Conservation (phyloP, 2,888 invertebrate genomes). For the Diachrysia chrysitis region DNA sequence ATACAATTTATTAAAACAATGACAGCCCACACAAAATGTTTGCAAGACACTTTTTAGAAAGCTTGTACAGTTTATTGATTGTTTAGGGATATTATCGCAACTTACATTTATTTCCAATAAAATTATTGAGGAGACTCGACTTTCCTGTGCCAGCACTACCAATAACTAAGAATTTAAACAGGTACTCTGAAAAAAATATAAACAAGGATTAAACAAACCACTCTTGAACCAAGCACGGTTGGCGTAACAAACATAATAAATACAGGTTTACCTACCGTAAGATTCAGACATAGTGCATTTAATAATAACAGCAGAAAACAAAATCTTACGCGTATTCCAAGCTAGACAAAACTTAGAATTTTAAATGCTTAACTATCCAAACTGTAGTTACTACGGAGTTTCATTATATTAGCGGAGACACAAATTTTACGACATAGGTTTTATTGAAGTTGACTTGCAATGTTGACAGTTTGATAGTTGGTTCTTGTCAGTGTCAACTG, state of each 20-base stretch:
- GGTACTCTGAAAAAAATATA: constrained; percentile 90
- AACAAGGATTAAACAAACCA: background rate
- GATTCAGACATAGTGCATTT: constrained; percentile 42
- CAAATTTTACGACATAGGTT: background rate
- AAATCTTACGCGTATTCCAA: constrained; percentile 8
- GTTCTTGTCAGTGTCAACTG: background rate
- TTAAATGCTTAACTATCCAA: constrained; percentile 4
- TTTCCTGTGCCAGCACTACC: constrained; percentile 96
- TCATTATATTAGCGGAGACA: constrained; percentile 6
- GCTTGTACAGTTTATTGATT: background rate
- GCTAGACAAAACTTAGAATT: constrained; percentile 15
- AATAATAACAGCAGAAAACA: background rate
- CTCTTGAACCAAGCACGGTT: constrained; percentile 10
- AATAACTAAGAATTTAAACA: constrained; percentile 95
- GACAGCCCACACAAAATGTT: background rate
- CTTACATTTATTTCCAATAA: constrained; percentile 96
- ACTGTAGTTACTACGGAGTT: constrained; percentile 4
- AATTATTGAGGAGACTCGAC: constrained; percentile 95
- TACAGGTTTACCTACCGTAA: constrained; percentile 33
- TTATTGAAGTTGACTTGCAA: background rate
- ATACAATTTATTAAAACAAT: too few species aligned
- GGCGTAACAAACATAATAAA: constrained; percentile 1
- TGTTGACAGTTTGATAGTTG: too few species aligned
- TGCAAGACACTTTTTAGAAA: constrained; percentile 4
- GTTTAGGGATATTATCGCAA: constrained; percentile 52